Conservation (phyloP, 2,888 invertebrate species). For the Coenonympha arcania region DNA sequence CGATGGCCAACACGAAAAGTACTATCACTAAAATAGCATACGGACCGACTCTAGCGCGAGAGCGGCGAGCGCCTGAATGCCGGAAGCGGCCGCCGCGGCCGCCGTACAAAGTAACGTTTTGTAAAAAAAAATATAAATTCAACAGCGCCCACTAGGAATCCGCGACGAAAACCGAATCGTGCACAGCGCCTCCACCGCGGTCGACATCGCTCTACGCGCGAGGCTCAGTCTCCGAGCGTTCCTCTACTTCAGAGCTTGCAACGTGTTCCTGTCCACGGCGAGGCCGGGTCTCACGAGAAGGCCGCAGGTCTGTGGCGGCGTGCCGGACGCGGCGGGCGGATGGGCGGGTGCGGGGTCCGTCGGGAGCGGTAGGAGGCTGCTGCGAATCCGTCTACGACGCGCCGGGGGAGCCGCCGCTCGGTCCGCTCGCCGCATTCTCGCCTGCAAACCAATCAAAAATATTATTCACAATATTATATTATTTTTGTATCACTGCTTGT, state of each 20-base stretch:
- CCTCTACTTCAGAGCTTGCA: no score
- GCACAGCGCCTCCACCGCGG: constrained; percentile 6
- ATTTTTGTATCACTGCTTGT: no score
- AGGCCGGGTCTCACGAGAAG: constrained; percentile 11
- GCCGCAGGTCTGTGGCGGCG: constrained; percentile 8
- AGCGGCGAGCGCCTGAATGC: constrained; percentile 25
- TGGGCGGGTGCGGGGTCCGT: constrained; percentile 12
- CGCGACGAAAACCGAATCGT: constrained; percentile 10
- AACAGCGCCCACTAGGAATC: constrained; percentile 14
- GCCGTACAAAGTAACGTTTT: constrained; percentile 7
- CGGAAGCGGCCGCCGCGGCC: constrained; percentile 9
- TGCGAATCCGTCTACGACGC: constrained; percentile 45
- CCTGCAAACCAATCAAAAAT: constrained; percentile 35
- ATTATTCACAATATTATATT: no score
- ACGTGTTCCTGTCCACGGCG: no score
- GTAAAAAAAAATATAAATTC: constrained; percentile 7
- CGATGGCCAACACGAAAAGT: constrained; percentile 60
- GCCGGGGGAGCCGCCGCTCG: constrained; percentile 43
- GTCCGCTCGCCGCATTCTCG: constrained; percentile 45
- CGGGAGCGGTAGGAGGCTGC: constrained; percentile 20
- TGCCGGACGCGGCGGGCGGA: constrained; percentile 10
- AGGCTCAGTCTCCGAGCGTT: no score
- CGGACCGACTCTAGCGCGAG: constrained; percentile 38
- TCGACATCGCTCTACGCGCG: neutral
- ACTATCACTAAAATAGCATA: constrained; percentile 56